Conservation (phyloP, 2,888 invertebrate genomes). For the Petrophora chlorosata region DNA sequence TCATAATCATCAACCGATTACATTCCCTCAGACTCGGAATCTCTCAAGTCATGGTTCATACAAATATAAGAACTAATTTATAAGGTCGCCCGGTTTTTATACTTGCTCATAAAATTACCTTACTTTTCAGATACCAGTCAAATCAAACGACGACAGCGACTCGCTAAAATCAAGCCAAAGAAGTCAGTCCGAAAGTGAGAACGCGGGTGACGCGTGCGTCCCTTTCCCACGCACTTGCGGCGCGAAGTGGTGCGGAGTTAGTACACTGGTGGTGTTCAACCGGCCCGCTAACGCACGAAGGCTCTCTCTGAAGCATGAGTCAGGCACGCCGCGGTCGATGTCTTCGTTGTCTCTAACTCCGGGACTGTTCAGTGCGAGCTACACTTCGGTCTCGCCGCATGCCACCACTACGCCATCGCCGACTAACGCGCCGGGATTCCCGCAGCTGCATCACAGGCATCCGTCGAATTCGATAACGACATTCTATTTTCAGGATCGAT, state of each 20-base stretch:
- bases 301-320: conserved; percentile 87
- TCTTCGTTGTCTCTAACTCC: conserved; percentile 72
- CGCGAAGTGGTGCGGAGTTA: conserved; percentile 95
- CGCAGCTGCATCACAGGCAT: conserved; percentile 78
- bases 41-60: no score
- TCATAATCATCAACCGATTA: no score
- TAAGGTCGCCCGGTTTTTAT: no score
- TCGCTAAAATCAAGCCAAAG: conserved; percentile 77
- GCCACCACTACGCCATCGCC: conserved; percentile 80
- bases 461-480: conserved; percentile 87
- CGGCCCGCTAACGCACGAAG: conserved; percentile 88
- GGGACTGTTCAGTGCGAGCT: conserved; percentile 64
- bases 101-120: background rate
- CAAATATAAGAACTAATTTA: no score
- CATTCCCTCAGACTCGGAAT: no score
- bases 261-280: conserved; percentile 93
- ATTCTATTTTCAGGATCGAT: conserved; percentile 91
- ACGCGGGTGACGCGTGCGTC: conserved; percentile 90
- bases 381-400: conserved; percentile 73
- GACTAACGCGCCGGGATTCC: conserved; percentile 75
- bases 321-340: conserved; percentile 88
- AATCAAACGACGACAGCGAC: conserved; percentile 80
- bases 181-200: conserved; percentile 78
- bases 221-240: conserved; percentile 98
- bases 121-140: conserved; percentile 77